These are phyloP conservation scores for Bradysia coprophila DNA, from an alignment of 1,140 invertebrate species.

Conservation along the genomic window DNA sequence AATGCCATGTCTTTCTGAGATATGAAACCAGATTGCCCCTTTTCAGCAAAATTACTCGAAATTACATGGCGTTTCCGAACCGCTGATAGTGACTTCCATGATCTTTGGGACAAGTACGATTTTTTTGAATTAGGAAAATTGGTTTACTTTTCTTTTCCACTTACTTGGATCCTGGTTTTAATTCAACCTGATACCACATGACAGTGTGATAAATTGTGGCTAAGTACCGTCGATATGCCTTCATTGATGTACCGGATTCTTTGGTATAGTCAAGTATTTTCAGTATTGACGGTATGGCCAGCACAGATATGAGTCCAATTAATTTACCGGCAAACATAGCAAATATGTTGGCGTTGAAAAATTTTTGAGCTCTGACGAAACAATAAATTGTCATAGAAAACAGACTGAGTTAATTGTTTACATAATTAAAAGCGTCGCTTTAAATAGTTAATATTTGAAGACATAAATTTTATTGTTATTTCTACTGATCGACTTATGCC, in stretches of 20 bases:
- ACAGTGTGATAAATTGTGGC: constrained; percentile 48
- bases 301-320: constrained; percentile 36
- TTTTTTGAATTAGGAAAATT: background rate
- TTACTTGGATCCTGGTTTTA: constrained; percentile 32
- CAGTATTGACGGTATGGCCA: constrained; percentile 41
- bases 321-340: constrained; percentile 36
- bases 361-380: constrained; percentile 38
- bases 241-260: constrained; percentile 36
- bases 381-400: too few relatives aligned
- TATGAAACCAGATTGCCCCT: constrained; percentile 27
- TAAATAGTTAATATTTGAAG: too few relatives aligned
- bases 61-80: constrained; percentile 44
- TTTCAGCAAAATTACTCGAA: constrained; percentile 28
- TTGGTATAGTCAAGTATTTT: constrained; percentile 41
- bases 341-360: constrained; percentile 37
- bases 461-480: background rate
- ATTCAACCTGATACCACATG: constrained; percentile 50
- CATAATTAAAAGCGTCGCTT: too few relatives aligned
- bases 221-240: constrained; percentile 57
- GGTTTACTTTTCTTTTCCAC: constrained; percentile 9
- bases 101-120: too few relatives aligned
- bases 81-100: constrained; percentile 42
- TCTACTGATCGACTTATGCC: background rate
- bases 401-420: too few relatives aligned
- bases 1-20: constrained; percentile 67